Base-by-base conservation (phyloP, 2,797 vertebrate genomes). In the Pogonophryne albipinna region DNA sequence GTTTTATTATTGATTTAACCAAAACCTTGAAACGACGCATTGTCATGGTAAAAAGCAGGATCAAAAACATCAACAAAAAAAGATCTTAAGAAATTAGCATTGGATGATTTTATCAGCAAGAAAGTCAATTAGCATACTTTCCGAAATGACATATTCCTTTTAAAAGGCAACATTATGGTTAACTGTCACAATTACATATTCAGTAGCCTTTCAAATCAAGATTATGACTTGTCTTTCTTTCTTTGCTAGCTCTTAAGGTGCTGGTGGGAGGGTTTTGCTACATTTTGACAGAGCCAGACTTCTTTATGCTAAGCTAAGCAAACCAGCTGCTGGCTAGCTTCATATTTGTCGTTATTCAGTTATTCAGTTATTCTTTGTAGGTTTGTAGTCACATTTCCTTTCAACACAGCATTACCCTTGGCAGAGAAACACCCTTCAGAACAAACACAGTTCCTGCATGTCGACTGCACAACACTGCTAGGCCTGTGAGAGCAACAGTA, bases 351-450 rank as follows among this genome's bases (percentile, higher is more conserved):
- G 34, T 38, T 38, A 2, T 38, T 38, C 34, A 38, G 34, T 38
- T 38, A 42, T 70, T 16, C 16, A n/a, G 34, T 2, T 56, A 16
- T 47, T 55, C 8, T 3, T 19, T 44, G 10, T 10, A 41, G 45
- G 4, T 4, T 13, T 10, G 6, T 20, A 15, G 64, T 70, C 15
- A n/a, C 0, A 6, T 20, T 38, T 16, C 10, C 0, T 23, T 60
- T 44, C 47, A 62, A 71, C 53, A 56, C 11, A 72, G 19, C n/a
- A 11, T 20, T 71, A n/a, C 27, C 11, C 9, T n/a, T 0, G 6
- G 31, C 38, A 27, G 7, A 78, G 75, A 62, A 83, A 82, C 78
- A 75, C 68, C 77, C 78, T 70, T 44, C 46, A 87, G 59, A 78
- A 52, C 63, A 87, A 88, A 85, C 66, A 78, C 16, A 27, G 15